Conservation (phyloP, 2,113 vertebrate species). For the Hippocampus zosterae region DNA sequence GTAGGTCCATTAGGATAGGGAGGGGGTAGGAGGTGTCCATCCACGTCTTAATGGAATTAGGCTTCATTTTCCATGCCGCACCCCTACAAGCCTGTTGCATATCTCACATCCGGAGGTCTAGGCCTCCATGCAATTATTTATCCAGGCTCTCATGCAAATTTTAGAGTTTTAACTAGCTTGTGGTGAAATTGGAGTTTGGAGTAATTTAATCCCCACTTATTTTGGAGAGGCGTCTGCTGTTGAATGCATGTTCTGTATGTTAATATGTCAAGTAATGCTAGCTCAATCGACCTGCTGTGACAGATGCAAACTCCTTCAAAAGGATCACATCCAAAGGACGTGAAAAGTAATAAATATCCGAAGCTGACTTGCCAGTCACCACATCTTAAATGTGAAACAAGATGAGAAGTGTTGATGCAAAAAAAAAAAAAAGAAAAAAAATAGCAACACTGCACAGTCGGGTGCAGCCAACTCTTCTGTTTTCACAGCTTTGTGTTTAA, state of each 20-base stretch:
- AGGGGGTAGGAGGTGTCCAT: constrained; percentile 45
- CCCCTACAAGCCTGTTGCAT: constrained; percentile 77
- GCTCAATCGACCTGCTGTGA: constrained; percentile 91
- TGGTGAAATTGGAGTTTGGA: constrained; percentile 84
- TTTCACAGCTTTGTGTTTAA: constrained; percentile 56
- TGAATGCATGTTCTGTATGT: constrained; percentile 93
- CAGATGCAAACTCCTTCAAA: constrained; percentile 85
- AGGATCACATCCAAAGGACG: constrained; percentile 89
- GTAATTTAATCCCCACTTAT: constrained; percentile 67
- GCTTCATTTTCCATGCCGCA: constrained; percentile 64
- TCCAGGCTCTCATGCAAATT: constrained; percentile 91
- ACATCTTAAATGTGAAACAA: constrained; percentile 75
- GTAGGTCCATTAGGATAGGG: constrained; percentile 41
- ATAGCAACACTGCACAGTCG: constrained; percentile 41
- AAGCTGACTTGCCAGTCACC: constrained; percentile 82
- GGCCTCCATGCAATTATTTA: constrained; percentile 63
- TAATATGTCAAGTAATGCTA: constrained; percentile 79
- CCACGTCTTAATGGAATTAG: constrained; percentile 75
- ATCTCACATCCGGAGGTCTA: constrained; percentile 76
- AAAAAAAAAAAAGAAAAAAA: constrained; percentile 11
- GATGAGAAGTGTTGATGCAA: constrained; percentile 58
- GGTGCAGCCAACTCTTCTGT: constrained; percentile 49
- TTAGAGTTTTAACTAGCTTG: constrained; percentile 84
- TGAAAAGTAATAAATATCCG: constrained; percentile 73
- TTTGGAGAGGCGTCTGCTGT: constrained; percentile 80